Evolutionary conservation across 1,140 invertebrate genomes (phyloP).

Genomic region (Drosophila miranda): DNA sequence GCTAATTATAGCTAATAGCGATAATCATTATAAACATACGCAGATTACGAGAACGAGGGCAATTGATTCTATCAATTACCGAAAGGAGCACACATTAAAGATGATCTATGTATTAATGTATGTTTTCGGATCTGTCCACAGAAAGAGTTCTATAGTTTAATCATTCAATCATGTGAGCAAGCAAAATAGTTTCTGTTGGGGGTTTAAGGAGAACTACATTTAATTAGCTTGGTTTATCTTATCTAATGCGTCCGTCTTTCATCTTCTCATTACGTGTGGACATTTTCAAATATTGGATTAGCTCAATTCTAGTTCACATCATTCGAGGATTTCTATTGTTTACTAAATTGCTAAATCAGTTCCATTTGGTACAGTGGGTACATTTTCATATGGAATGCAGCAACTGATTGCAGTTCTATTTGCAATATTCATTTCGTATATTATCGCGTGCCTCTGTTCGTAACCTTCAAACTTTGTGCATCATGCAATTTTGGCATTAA

Average conservation of each 20-base stretch:
- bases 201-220: no score
- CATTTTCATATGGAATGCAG: neutral
- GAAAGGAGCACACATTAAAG: neutral
- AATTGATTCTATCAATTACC: constrained; percentile 21
- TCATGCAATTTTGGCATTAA: neutral
- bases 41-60: constrained; percentile 12
- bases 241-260: no score
- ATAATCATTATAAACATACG: constrained; percentile 31
- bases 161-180: no score
- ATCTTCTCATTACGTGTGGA: no score
- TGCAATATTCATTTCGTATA: neutral
- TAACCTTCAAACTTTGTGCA: neutral
- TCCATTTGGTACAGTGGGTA: neutral
- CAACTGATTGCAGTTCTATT: neutral
- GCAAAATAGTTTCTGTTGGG: no score
- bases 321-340: neutral
- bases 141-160: no score
- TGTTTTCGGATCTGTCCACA: no score
- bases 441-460: neutral
- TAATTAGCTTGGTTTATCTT: no score
- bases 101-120: neutral
- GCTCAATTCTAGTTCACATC: neutral
- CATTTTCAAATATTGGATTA: neutral
- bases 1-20: constrained; percentile 37
- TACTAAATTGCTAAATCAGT: neutral